Conservation (phyloP, 2,888 invertebrate species). For the Orthonevra nobilis region DNA sequence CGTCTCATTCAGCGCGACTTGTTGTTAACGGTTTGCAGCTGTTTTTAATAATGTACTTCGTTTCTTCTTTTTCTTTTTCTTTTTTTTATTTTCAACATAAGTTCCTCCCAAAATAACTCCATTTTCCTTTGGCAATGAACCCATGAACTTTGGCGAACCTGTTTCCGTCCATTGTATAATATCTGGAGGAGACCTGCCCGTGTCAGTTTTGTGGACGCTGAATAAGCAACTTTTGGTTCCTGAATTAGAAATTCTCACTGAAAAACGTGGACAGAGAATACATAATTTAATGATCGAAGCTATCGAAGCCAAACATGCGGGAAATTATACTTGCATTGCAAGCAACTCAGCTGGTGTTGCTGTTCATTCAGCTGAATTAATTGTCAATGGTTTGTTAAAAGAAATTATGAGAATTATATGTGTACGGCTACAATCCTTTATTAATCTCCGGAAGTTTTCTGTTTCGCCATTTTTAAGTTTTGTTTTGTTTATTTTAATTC, state of each 20-base stretch:
- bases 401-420: not conserved
- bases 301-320: conserved; percentile 86
- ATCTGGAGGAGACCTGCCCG: conserved; percentile 89
- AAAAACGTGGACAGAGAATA: conserved; percentile 81
- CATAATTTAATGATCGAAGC: conserved; percentile 85
- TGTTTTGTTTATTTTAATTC: not conserved
- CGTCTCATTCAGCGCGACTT: conserved; percentile 83
- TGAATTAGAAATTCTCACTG: conserved; percentile 77
- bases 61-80: conserved; percentile 30
- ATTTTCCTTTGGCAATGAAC: conserved; percentile 88
- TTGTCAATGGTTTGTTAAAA: conserved; percentile 85
- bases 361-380: conserved; percentile 85
- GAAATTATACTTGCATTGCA: conserved; percentile 88
- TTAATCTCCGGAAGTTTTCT: not conserved
- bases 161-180: conserved; percentile 84
- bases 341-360: conserved; percentile 87
- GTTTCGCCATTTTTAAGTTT: conserved; percentile 52
- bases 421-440: not conserved
- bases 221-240: conserved; percentile 81
- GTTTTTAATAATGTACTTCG: conserved; percentile 17
- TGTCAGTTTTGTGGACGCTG: conserved; percentile 88
- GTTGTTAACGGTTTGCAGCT: conserved; percentile 82
- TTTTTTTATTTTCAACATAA: conserved; percentile 43
- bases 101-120: conserved; percentile 83
- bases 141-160: conserved; percentile 86